A percentile compares a stretch with the other conserved stretches of the same genome.
phyloP scores from a whole-genome alignment of 1,140 invertebrate species.

The Chymomyza costata region DNA sequence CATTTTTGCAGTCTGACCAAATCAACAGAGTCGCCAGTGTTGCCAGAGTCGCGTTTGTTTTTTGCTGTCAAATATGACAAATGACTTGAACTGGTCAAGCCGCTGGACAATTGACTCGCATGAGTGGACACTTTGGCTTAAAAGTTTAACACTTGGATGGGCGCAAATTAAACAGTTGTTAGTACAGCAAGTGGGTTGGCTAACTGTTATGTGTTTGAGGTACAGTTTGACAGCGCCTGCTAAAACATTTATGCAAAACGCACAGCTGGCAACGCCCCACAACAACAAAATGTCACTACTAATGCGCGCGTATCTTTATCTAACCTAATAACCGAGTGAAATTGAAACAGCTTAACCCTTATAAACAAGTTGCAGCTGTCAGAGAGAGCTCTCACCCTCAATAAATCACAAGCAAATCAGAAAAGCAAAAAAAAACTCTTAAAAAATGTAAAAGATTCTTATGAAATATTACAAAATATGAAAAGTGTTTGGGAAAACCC shows the following conservation, averaged over 20 bases:
- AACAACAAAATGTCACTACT: conserved; percentile 58
- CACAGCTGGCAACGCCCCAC: conserved; percentile 16
- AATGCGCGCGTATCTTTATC: conserved; percentile 29
- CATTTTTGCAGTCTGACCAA: conserved; percentile 33
- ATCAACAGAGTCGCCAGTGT: conserved; percentile 8
- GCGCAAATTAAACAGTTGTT: conserved; percentile 58
- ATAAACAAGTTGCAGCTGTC: conserved; percentile 56
- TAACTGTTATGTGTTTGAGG: neutral
- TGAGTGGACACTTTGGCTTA: conserved; percentile 36
- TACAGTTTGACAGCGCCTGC: conserved; percentile 23
- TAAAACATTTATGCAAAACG: conserved; percentile 14
- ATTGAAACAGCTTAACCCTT: conserved; percentile 72
- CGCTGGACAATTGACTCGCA: conserved; percentile 40
- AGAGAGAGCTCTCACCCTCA: conserved; percentile 31
- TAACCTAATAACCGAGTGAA: conserved; percentile 64
- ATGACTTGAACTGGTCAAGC: conserved; percentile 43
- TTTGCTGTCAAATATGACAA: conserved; percentile 62
- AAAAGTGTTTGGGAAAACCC: conserved; percentile 34
- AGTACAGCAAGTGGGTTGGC: no score
- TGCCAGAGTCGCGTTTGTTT: conserved; percentile 11
- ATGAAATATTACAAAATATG: conserved; percentile 64
- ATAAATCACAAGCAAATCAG: conserved; percentile 49
- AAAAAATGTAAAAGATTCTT: conserved; percentile 39
- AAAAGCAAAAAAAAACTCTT: conserved; percentile 37
- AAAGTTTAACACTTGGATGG: conserved; percentile 41